A percentile compares a stretch with the other conserved stretches of the same genome.
Evolutionary conservation across 1,140 invertebrate species (phyloP).

Genomic region (Copidosoma floridanum): DNA sequence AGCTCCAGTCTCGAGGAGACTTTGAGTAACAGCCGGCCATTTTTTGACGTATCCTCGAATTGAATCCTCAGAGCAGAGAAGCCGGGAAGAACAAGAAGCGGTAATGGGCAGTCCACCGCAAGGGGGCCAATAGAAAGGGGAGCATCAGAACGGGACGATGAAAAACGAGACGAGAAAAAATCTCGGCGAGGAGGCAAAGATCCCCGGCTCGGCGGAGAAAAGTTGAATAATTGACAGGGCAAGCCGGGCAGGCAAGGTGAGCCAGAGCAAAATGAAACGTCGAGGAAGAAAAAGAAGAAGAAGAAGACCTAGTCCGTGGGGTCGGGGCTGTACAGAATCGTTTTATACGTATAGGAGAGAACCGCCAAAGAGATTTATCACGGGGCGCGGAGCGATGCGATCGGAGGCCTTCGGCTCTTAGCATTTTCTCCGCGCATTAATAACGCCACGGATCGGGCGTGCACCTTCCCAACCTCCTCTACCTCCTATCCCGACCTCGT

Average conservation of each 20-base stretch:
- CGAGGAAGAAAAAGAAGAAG: no score
- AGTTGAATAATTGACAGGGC: constrained; percentile 18
- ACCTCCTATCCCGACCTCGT: neutral
- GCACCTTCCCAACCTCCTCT: constrained; percentile 27
- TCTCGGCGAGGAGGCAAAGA: no score
- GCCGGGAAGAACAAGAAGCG: neutral
- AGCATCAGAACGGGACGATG: no score
- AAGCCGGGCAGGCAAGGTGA: constrained; percentile 9
- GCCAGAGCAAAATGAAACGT: constrained; percentile 49
- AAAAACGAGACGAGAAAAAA: no score
- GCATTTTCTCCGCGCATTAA: constrained; percentile 52
- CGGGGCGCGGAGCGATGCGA: constrained; percentile 53
- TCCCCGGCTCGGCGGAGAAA: no score
- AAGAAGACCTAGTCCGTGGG: constrained; percentile 1
- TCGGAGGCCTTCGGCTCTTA: constrained; percentile 49
- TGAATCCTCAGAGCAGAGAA: neutral
- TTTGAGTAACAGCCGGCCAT: no score
- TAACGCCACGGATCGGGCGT: constrained; percentile 42
- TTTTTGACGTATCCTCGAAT: no score
- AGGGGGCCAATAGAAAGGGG: no score
- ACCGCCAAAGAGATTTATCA: constrained; percentile 53
- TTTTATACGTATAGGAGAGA: no score
- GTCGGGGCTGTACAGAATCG: no score
- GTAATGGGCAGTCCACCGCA: no score
- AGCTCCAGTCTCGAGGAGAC: no score